These are phyloP conservation scores for Heterocephalus glaber DNA, from an alignment of 2,113 vertebrate species.

Conservation along the genomic window DNA sequence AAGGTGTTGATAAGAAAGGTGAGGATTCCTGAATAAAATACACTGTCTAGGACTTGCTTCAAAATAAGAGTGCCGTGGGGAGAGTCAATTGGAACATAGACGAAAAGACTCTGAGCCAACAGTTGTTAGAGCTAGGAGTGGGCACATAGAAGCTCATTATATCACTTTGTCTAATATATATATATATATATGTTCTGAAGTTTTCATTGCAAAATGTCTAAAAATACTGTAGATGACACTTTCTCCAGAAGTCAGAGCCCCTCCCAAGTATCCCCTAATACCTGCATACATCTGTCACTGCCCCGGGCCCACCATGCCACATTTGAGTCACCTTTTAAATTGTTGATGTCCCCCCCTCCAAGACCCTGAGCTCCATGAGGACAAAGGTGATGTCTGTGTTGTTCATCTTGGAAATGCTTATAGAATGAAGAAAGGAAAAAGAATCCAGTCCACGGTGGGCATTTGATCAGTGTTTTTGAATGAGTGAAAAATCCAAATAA, in stretches of 20 bases:
- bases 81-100: neutral
- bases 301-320: neutral
- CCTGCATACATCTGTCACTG: accelerated
- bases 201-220: neutral
- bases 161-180: neutral
- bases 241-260: neutral
- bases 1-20: neutral
- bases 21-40: neutral
- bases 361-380: neutral
- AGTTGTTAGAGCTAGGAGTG: neutral
- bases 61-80: neutral
- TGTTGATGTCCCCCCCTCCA: neutral
- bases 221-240: neutral
- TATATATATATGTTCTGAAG: neutral
- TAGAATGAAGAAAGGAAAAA: neutral
- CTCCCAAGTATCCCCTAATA: neutral
- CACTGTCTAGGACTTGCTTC: neutral
- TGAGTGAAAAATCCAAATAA: neutral
- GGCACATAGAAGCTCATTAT: accelerated
- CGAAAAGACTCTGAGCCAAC: neutral
- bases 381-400: accelerated
- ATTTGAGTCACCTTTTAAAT: neutral
- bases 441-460: neutral
- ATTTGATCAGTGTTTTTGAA: neutral
- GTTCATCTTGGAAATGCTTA: neutral